Conservation (phyloP, 2,797 vertebrate species). For the Anabacerthia variegaticeps region DNA sequence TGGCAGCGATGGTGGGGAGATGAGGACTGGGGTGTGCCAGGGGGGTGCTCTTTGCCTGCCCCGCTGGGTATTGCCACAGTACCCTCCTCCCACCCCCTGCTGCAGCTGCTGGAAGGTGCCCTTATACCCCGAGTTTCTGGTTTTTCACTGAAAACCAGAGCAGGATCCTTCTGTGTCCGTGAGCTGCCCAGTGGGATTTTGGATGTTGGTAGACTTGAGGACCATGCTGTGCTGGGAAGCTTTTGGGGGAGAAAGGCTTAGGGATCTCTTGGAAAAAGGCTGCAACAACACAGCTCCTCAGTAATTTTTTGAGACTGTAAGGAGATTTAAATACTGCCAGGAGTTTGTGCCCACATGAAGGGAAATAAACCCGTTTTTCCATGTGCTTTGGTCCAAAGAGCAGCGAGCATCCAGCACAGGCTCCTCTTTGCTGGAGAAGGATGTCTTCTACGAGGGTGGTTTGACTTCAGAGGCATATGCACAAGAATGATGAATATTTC, state of each 20-base stretch:
- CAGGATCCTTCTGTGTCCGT: rapidly evolving
- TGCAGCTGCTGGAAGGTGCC: background rate
- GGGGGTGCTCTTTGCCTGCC: background rate
- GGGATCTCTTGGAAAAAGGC: background rate
- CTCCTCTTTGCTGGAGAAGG: background rate
- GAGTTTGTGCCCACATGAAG: background rate
- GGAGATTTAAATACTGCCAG: background rate
- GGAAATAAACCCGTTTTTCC: background rate
- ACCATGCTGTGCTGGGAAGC: background rate
- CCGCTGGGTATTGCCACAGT: rapidly evolving
- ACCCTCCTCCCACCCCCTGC: background rate
- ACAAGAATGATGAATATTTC: slow-evolving; percentile 42
- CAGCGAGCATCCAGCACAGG: background rate
- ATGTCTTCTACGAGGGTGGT: slow-evolving; percentile 6
- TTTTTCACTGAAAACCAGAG: rapidly evolving
- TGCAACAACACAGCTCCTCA: background rate
- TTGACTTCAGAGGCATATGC: background rate
- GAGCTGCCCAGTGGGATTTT: background rate
- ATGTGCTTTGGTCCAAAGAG: background rate
- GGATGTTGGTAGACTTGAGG: rapidly evolving
- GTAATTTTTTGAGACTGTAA: background rate
- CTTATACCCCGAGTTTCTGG: rapidly evolving
- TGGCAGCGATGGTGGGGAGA: background rate
- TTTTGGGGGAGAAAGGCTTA: background rate
- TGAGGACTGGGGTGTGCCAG: background rate